These are phyloP conservation scores for Tinamus guttatus DNA, from an alignment of 2,113 vertebrate species.

Conservation along the genomic window DNA sequence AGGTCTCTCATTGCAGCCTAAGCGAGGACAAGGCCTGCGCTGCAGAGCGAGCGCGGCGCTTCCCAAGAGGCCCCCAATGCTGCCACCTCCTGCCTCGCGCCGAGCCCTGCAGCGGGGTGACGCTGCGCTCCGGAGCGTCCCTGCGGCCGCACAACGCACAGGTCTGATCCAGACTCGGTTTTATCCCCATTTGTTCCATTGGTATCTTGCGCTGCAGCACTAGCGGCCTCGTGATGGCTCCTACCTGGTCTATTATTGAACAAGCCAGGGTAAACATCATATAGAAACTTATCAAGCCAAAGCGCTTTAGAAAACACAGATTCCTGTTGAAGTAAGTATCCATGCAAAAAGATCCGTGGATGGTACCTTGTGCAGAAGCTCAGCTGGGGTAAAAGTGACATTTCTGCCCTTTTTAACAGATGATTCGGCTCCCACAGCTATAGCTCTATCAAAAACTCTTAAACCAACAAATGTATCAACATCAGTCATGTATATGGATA, in stretches of 20 bases:
- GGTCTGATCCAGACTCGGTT: rapidly evolving
- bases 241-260: not conserved
- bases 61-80: not conserved
- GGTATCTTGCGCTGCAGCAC: not conserved
- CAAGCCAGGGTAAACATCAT: not conserved
- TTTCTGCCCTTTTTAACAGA: not conserved
- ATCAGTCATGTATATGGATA: not conserved
- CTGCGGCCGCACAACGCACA: too few relatives aligned
- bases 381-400: not conserved
- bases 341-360: not conserved
- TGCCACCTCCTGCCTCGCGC: slow-evolving; percentile 29
- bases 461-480: not conserved
- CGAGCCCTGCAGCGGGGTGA: not conserved
- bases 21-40: not conserved
- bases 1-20: rapidly evolving
- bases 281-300: not conserved
- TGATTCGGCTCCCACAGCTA: not conserved
- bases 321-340: not conserved
- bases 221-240: not conserved
- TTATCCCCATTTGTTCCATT: not conserved
- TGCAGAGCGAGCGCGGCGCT: rapidly evolving
- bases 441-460: not conserved
- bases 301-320: not conserved
- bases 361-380: not conserved
- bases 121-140: rapidly evolving